Evolutionary conservation across 30 jellyfish, hydroid and myxozoan genomes (phyloP).

Genomic region (Aurelia sp.): DNA sequence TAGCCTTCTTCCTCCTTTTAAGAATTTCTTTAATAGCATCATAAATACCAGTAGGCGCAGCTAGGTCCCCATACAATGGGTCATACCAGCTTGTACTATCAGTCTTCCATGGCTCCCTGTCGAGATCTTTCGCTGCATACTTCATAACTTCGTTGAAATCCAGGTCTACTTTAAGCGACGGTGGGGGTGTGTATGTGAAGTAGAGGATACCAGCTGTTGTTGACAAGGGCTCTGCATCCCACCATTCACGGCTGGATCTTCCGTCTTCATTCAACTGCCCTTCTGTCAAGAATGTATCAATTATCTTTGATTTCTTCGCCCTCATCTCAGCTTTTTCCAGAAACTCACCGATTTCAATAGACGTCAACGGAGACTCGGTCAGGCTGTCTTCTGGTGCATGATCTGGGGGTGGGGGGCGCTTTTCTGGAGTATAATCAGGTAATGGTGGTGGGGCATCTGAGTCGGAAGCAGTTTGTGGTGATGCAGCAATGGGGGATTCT

Average conservation of each 20-base stretch:
- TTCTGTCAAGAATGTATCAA: conserved; percentile 53
- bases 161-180: conserved; percentile 66
- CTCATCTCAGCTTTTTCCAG: conserved; percentile 48
- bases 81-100: conserved; percentile 89
- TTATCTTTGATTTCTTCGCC: conserved; percentile 31
- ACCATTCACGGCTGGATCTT: conserved; percentile 83
- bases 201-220: conserved; percentile 71
- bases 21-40: conserved; percentile 86
- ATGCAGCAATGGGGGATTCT: not conserved
- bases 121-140: conserved; percentile 66
- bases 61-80: conserved; percentile 95
- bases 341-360: conserved; percentile 59
- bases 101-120: conserved; percentile 90
- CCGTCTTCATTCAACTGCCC: conserved; percentile 45
- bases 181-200: conserved; percentile 92
- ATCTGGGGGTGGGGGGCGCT: conserved; percentile 83
- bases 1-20: conserved; percentile 63
- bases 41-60: conserved; percentile 94
- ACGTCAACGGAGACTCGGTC: conserved; percentile 17
- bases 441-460: conserved; percentile 22
- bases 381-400: conserved; percentile 28
- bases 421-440: conserved; percentile 59
- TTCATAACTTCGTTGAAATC: conserved; percentile 60
- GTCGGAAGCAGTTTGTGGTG: not conserved
- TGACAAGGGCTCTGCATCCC: conserved; percentile 76